Evolutionary conservation across 1,140 invertebrate genomes (phyloP), one percentile per base, ranked within the genome.

Genomic region (Drosophila suzukii): DNA sequence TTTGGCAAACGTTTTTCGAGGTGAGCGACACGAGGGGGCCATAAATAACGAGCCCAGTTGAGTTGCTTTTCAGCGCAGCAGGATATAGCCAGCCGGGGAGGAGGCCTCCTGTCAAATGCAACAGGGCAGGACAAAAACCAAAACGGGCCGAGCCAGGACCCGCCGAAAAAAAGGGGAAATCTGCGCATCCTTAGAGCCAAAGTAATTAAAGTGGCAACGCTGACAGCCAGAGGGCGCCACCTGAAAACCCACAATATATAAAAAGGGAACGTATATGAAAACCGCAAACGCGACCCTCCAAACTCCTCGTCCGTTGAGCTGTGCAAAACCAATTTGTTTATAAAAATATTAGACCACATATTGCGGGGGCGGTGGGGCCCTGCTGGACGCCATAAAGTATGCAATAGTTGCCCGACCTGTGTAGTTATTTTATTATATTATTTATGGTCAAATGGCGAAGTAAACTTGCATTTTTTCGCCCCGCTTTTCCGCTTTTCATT

Each of bases 361-460:
- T 68, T 56, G 75, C 17, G 44, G 30, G 51, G 6, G 47, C 8
- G 17, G 41, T 17, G 15, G 30, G 30, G 43, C 46, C 50, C 53
- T 46, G 74, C 63, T 24, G 77, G 56, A 71, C 56, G 49, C 60
- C 75, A 78, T 75, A 85, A 76, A 82, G 83, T 84, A 78, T 89
- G 80, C 84, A 83, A 88, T 89, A 81, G 84, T 81, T 77, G 44
- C 70, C 47, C 46, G 81, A 88, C 84, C 84, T 84, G 84, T 88
- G 84, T 81, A 88, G 84, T 88, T 89, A 90, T 88, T 88, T 88
- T 88, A 89, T 88, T 88, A 80, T 88, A 88, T 88, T 88, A 88
- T 88, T 88, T 88, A 88, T 89, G 84, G 84, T 84, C 78, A 89
- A 88, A 88, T 78, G 84, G 81, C 34, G 84, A 78, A 88, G 71